Evolutionary conservation across 2,113 vertebrate species (phyloP).

Genomic region (Oreochromis tanganicae): DNA sequence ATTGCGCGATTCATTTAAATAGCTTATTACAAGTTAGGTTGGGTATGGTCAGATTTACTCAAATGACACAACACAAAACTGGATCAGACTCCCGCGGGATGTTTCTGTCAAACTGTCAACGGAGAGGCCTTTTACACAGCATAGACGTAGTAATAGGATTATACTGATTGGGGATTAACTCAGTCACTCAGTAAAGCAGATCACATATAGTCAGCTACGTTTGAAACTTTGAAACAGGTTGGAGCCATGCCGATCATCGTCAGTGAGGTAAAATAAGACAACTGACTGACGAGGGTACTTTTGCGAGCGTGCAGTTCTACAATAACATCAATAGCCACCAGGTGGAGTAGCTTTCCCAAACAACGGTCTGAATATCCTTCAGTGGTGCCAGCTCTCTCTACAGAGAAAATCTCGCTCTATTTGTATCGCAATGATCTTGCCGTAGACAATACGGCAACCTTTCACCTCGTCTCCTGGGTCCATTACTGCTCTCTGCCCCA

Average conservation of each 20-base stretch:
- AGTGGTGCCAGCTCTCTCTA: neutral
- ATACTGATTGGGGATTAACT: slow-evolving; percentile 30
- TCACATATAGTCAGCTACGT: neutral
- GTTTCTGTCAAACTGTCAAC: neutral
- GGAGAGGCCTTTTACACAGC: neutral
- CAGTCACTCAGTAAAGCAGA: slow-evolving; percentile 22
- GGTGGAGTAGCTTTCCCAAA: slow-evolving; percentile 21
- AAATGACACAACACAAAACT: neutral
- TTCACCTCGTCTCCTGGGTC: slow-evolving; percentile 5
- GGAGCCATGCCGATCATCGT: neutral
- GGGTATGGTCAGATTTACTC: neutral
- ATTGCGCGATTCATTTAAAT: neutral
- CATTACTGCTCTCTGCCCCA: neutral
- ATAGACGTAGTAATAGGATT: slow-evolving; percentile 46
- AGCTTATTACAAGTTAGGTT: neutral
- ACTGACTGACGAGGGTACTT: neutral
- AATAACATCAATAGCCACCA: neutral
- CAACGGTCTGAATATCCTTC: neutral
- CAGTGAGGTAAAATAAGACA: neutral
- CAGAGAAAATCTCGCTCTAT: slow-evolving; percentile 11
- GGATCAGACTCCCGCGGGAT: neutral
- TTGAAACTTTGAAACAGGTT: neutral
- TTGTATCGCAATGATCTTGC: slow-evolving; percentile 17
- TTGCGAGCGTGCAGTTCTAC: neutral
- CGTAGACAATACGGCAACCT: slow-evolving; percentile 10